Evolutionary conservation across 2,113 vertebrate species (phyloP), one percentile per base, ranked within the genome.

Genomic region (Phaethornis superciliosus): DNA sequence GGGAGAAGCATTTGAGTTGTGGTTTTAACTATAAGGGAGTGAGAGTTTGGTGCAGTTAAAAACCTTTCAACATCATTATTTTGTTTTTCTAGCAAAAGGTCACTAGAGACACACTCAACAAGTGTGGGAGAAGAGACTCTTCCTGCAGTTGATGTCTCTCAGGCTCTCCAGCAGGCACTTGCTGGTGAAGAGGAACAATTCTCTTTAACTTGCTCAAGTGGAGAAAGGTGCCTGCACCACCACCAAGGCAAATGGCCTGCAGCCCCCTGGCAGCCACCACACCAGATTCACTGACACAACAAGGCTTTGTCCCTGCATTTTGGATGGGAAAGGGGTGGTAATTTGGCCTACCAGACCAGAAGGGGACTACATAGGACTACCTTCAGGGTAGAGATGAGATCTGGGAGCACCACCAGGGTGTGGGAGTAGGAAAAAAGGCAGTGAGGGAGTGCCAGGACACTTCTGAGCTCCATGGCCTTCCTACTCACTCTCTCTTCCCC

Each of bases 141-240:
- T 70, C 17, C 70, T 62, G 6, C 18, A 87, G 49, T 54, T 9
- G 8, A 11, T 60, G 35, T 37, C 26, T 14, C 60, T 89, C 0
- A 0, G 74, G 35, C 7, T 71, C 77, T 87, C 4, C 11, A 52
- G 52, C 35, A 27, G 4, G 4, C 7, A 0, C 1, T 1, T 81
- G 47, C n/a, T 2, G 3, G 27, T 37, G 56, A 49, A 44, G 14
- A 55, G 32, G 26, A 68, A 40, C 60, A 27, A 28, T 35, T 17
- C 7, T 79, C 28, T 40, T 40, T 49, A 42, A 37, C 77, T 91
- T 44, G 20, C 35, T 9, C 24, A 67, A 13, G 13, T 24, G 26
- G 35, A 80, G 19, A 42, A 55, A 82, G 4, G 16, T 56, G 19
- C 21, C 30, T 22, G 69, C 42, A 35, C 19, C 1, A 2, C 8